Evolutionary conservation across 2,797 vertebrate species (phyloP), one percentile per base, ranked within the genome.

Genomic region (Sphaeramia orbicularis): DNA sequence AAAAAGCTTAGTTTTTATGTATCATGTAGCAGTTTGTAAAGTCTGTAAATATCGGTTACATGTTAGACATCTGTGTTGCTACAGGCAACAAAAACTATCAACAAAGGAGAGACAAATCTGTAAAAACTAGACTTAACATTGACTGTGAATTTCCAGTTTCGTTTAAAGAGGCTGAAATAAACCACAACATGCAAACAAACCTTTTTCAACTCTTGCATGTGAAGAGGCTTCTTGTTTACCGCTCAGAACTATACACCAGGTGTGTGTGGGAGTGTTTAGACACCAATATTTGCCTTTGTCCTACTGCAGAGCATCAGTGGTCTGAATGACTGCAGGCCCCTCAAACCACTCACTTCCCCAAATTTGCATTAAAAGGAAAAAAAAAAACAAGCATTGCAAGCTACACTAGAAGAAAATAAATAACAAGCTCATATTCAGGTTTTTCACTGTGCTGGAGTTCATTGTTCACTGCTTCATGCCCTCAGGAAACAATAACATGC

Each of bases 211-310:
- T 36, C 21, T 21, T 48, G 54, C 38, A 13, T 19, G 37, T 41
- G 51, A 73, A 44, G 64, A 73, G 50, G 63, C 74, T 15, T 42
- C 43, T 61, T 78, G 69, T 78, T 80, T 78, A 80, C 79, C 62
- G n/a, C 71, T 57, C 12, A 2, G 64, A 15, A 9, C 62, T 43
- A 50, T 32, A 43, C 32, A 51, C 59, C 61, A 75, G 62, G 76
- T 83, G 81, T 56, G 80, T 71, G 78, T 49, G 67, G 38, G 65
- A 40, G 74, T 43, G 68, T 72, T 59, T 4, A 55, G 43, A 63
- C 24, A 10, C 55, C 51, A 65, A 38, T 58, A 69, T 78, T 71
- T 80, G 48, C 45, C 41, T 63, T 59, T 73, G 65, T 41, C 51
- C 52, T 60, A 45, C 54, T 48, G 41, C 30, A 1, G 56, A 48